These are phyloP conservation scores for Scelioninae gen. 1 DNA, from an alignment of 2,888 invertebrate genomes.

Conservation along the genomic window DNA sequence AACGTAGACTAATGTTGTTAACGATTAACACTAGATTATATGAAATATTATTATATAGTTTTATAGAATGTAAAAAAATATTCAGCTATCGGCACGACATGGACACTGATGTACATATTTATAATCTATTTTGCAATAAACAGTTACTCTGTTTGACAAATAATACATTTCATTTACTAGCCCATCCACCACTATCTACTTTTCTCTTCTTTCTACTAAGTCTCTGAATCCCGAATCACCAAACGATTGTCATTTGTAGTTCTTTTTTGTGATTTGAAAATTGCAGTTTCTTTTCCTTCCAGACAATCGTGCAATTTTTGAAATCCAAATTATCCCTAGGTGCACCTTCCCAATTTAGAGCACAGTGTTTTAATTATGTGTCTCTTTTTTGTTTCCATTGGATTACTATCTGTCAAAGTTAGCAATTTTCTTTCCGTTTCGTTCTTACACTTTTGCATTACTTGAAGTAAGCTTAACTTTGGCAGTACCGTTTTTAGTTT, in stretches of 20 bases:
- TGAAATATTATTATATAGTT: slow-evolving; percentile 13
- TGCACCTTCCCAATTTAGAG: slow-evolving; percentile 12
- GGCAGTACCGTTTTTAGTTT: too few relatives aligned
- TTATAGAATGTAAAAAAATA: slow-evolving; percentile 75
- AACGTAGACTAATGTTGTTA: slow-evolving; percentile 58
- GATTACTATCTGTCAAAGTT: slow-evolving; percentile 13
- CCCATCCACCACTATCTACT: slow-evolving; percentile 74
- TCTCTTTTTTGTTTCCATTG: slow-evolving; percentile 9
- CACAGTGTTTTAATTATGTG: slow-evolving; percentile 18
- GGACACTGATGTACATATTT: slow-evolving; percentile 84
- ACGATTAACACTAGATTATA: slow-evolving; percentile 51
- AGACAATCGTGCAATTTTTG: not conserved
- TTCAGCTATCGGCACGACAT: slow-evolving; percentile 83
- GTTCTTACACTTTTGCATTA: not conserved
- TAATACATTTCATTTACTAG: slow-evolving; percentile 82
- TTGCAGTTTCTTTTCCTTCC: not conserved
- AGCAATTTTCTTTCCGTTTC: slow-evolving; percentile 6
- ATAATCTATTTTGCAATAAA: slow-evolving; percentile 83
- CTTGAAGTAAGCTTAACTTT: not conserved
- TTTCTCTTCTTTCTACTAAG: not conserved
- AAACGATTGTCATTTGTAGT: slow-evolving; percentile 5
- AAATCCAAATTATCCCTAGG: not conserved
- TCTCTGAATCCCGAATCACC: not conserved
- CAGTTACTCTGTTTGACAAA: slow-evolving; percentile 83
- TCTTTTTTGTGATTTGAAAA: not conserved